Conservation (phyloP, 2,888 invertebrate species). For the Electrophaes corylata region DNA sequence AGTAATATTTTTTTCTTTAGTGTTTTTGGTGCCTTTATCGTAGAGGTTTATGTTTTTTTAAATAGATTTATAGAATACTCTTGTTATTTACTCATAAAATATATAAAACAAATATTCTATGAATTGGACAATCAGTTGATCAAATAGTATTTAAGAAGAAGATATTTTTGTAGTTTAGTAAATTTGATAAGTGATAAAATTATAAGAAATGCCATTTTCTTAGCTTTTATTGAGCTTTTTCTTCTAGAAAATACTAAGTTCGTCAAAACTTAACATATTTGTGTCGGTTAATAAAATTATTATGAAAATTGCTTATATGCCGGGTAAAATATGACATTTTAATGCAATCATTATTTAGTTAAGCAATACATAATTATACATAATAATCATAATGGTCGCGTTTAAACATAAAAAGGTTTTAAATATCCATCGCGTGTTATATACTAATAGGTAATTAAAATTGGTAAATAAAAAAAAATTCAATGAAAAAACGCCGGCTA, state of each 20-base stretch:
- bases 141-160: conserved; percentile 49
- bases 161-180: conserved; percentile 68
- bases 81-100: neutral
- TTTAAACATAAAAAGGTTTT: no score
- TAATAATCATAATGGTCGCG: no score
- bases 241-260: conserved; percentile 7
- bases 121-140: conserved; percentile 53
- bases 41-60: neutral
- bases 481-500: no score
- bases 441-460: no score
- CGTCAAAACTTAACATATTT: conserved; percentile 9
- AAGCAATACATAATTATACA: neutral
- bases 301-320: neutral
- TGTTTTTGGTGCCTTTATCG: neutral
- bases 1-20: neutral
- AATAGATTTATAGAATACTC: neutral
- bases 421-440: neutral
- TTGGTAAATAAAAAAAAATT: no score
- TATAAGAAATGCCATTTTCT: conserved; percentile 64
- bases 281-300: conserved; percentile 30
- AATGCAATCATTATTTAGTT: conserved; percentile 11
- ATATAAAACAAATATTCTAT: neutral
- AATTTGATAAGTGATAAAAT: conserved; percentile 60
- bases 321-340: conserved; percentile 1
- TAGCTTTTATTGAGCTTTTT: conserved; percentile 69